phyloP scores from a whole-genome alignment of 2,888 invertebrate genomes.

The Heliconius charithonia region DNA sequence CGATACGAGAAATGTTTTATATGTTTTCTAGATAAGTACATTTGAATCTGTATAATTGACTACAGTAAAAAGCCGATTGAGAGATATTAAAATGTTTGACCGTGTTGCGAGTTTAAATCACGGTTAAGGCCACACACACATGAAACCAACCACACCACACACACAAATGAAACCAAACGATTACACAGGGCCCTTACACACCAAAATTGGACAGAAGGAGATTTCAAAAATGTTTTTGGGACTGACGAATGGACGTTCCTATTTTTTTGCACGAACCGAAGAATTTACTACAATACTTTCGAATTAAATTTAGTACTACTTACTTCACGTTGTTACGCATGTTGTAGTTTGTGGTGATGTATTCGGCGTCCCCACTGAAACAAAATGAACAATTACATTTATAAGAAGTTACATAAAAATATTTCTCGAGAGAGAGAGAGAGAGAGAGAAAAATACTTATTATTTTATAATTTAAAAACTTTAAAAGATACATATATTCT shows the following conservation, averaged over 20 bases:
- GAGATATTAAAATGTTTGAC: not conserved
- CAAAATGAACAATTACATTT: constrained; percentile 48
- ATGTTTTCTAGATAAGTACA: no score
- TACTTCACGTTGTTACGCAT: constrained; percentile 78
- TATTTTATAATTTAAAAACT: not conserved
- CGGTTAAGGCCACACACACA: not conserved
- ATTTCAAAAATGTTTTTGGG: no score
- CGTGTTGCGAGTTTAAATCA: not conserved
- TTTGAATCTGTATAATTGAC: not conserved
- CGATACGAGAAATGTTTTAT: no score
- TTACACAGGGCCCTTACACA: no score
- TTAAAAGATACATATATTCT: not conserved
- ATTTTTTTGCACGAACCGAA: no score
- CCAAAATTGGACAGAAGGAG: no score
- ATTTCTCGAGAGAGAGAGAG: no score
- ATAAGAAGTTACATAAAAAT: no score
- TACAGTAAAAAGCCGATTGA: not conserved
- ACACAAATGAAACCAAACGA: constrained; percentile 12
- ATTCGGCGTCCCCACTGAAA: constrained; percentile 77
- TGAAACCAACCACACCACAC: no score
- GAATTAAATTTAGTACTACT: constrained; percentile 62
- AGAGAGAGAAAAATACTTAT: no score
- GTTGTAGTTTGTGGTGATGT: constrained; percentile 72
- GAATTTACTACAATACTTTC: no score
- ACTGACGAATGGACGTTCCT: no score